Evolutionary conservation across 2,113 vertebrate species (phyloP), one percentile per base, ranked within the genome.

Genomic region (Grammomys surdaster): DNA sequence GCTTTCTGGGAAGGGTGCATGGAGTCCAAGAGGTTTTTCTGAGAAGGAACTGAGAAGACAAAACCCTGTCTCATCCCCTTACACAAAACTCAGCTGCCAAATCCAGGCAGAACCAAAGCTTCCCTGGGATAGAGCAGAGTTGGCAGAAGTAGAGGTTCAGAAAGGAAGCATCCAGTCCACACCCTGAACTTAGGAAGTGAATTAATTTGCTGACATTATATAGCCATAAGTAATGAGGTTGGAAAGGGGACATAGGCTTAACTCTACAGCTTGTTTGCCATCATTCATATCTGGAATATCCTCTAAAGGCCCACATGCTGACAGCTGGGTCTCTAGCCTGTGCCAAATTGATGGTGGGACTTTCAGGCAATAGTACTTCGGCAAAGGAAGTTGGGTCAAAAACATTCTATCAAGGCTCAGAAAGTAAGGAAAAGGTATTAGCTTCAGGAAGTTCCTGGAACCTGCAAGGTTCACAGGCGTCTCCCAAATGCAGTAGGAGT

Each of bases 81-180:
- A 24, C 24, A 75, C 43, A 63, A 84, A 82, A 7, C 36, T 67
- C 26, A 54, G 7, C 40, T 75, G 10, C 28, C 33, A 60, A 36
- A 28, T 78, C 46, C 31, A 48, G 12, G 7, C 26, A 26, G n/a
- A 33, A 78, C 28, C 51, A 24, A 72, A 78, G 43, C 5, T 22
- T 36, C 7, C 20, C 87, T 17, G 36, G 33, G 56, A 43, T 0
- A 6, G n/a, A 7, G 7, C 2, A 22, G 13, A 46, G 78, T 63
- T 4, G 11, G 11, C 1, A 20, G 14, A 28, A 58, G 14, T 19
- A 31, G 0, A 2, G 16, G 5, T 19, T 6, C 12, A 20, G 40
- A 19, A 7, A 8, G 31, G 22, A 24, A 16, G 67, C 2, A 9
- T 13, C 2, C 1, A 6, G 12, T 2, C 2, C 1, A 4, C 7